Base-by-base conservation (phyloP, 2,113 vertebrate species). In the Gallinago undulata region DNA sequence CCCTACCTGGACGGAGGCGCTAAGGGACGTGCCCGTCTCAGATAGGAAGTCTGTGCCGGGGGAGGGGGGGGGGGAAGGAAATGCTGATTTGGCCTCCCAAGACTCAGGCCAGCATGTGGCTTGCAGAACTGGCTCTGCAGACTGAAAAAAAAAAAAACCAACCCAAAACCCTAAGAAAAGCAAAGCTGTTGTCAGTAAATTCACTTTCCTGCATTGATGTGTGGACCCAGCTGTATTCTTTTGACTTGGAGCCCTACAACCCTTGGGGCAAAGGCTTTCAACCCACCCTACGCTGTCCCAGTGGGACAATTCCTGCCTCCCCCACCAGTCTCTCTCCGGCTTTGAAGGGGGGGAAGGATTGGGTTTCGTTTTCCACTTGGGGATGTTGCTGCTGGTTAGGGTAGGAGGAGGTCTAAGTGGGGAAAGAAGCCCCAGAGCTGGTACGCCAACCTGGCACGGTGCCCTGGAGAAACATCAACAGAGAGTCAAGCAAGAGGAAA, bases 111-210 rank as follows among this genome's bases (percentile, higher is more conserved):
- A 91, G 84, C 94, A 96, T 94, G 94, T 96, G 96, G 94, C 75
- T 91, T 64, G 89, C 93, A 94, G 96, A 95, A 60, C 80, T 76
- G 91, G 10, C 69, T 91, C 73, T 75, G 70, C 28, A 19, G 68
- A 12, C 56, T 89, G 43, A 1, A 22, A 33, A 9, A 75, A 66
- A 56, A 48, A 28, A 50, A 51, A 48, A 31, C 11, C 19, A 48
- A 39, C 39, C 41, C 41, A 66, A n/a, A 56, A 30, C 6, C 22
- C 4, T 16, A 90, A 88, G 89, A 47, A 85, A 90, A 88, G 72
- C 59, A 81, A 95, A 94, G 78, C 64, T 84, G 74, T 7, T 95
- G 87, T 91, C 87, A 62, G 94, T 91, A 89, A 96, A 95, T 79
- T 79, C 73, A 79, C 89, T 94, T 95, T 89, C 73, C 66, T 50